These are phyloP conservation scores for Sandelia bainsii DNA, from an alignment of 2,797 vertebrate species.

Conservation along the genomic window DNA sequence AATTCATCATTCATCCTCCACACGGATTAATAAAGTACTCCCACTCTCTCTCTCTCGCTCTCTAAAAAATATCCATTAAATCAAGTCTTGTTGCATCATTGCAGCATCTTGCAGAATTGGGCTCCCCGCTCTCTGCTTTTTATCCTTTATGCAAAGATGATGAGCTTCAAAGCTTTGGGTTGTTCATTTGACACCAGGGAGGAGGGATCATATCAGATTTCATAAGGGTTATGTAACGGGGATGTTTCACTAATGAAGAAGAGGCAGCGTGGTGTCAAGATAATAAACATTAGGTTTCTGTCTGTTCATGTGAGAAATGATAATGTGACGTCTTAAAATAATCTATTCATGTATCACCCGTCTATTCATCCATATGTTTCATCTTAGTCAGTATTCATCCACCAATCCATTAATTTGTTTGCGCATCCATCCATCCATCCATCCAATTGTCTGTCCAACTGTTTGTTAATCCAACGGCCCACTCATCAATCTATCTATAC, in stretches of 20 bases:
- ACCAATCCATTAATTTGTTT: not conserved
- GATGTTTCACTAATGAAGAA: constrained; percentile 50
- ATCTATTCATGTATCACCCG: not conserved
- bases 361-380: not conserved
- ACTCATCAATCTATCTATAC: not conserved
- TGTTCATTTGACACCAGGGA: constrained; percentile 35
- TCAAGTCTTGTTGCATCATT: constrained; percentile 40
- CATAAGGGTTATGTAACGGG: constrained; percentile 50
- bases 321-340: constrained; percentile 19
- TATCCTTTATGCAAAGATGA: constrained; percentile 18
- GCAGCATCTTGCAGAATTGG: constrained; percentile 39
- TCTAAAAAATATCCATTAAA: constrained; percentile 47
- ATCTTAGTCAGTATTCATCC: not conserved
- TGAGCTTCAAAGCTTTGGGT: constrained; percentile 21
- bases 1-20: constrained; percentile 39
- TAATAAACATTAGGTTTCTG: constrained; percentile 32
- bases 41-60: not conserved
- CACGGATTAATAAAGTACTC: constrained; percentile 35
- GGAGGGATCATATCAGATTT: constrained; percentile 43
- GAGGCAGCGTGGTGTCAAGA: constrained; percentile 27
- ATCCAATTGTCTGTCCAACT: not conserved
- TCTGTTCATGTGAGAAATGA: constrained; percentile 24
- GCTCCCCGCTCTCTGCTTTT: constrained; percentile 22
- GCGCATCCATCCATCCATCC: not conserved
- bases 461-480: not conserved